These are phyloP conservation scores for Sardina pilchardus DNA, from an alignment of 2,113 vertebrate species.

Conservation along the genomic window DNA sequence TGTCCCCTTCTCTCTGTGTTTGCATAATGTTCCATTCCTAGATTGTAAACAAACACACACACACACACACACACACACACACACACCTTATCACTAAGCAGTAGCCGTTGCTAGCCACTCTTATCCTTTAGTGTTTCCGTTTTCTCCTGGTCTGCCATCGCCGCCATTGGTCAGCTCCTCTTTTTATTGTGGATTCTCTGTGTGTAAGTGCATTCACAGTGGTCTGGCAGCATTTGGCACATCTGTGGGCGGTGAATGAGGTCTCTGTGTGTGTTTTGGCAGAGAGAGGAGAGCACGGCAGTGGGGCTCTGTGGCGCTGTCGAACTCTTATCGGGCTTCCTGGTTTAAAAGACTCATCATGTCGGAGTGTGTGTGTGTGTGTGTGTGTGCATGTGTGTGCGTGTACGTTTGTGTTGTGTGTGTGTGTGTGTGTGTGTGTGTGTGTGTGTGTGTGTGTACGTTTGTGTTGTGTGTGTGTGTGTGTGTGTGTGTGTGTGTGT, in stretches of 20 bases:
- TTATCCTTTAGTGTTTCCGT: neutral
- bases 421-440: neutral
- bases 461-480: conserved; percentile 2
- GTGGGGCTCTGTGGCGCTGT: conserved; percentile 29
- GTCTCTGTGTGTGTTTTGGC: conserved; percentile 32
- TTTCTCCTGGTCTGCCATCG: neutral
- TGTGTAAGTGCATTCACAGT: conserved; percentile 30
- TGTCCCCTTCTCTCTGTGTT: neutral
- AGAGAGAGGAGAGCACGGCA: conserved; percentile 24
- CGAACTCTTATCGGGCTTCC: conserved; percentile 35
- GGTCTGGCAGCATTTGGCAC: neutral
- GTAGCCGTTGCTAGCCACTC: neutral
- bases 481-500: neutral
- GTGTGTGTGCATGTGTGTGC: neutral
- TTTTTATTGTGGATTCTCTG: neutral
- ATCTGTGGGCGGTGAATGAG: conserved; percentile 31
- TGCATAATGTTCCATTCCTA: neutral
- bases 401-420: too few relatives aligned
- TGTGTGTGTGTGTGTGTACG: conserved; percentile 27
- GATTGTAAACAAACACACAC: neutral
- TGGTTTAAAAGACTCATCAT: neutral
- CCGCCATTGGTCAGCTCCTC: neutral
- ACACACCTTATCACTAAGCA: conserved; percentile 1
- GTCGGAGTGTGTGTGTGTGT: conserved; percentile 2
- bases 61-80: too few relatives aligned